Base-by-base conservation (phyloP, 2,797 vertebrate genomes). In the Petrocephalus sullivani region DNA sequence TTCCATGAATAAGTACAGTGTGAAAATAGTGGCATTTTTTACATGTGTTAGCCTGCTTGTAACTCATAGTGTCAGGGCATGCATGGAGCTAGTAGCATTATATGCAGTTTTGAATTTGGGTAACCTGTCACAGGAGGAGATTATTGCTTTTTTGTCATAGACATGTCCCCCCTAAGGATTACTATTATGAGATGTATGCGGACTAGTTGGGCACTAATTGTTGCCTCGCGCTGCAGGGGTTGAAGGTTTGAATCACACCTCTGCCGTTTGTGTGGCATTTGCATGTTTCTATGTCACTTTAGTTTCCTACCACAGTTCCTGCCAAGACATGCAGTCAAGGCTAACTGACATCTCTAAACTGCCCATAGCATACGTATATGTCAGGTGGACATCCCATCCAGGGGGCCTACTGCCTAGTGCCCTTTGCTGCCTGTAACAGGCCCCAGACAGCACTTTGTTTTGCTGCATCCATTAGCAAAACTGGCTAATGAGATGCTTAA, bases 391-490 rank as follows among this genome's bases (percentile, higher is more conserved):
- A 49, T 81, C 37, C 41, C 75, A 41, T 49, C 41, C 19, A 49
- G 75, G 41, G 19, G 46, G 75, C 10, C 75, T n/a, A 3, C 41
- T 9, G 75, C 75, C 75, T 81, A n/a, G 19, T 57, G 10, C 56
- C 56, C 56, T 57, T 8, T n/a, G 75, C 41, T 81, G 37, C 75
- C 19, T 19, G 75, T 2, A 49, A 81, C 33, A 81, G 46, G 16
- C 41, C n/a, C 16, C 75, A 49, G 16, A 49, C 75, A 46, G 41
- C 75, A 21, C 23, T 1, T 64, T 46, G 53, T 9, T 54, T 64
- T n/a, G 46, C 81, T 84, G 58, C 49, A 60, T 53, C 57, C 81
- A 88, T 83, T 41, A 88, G 81, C 57, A 88, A 85, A 85, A 49
- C 28, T 61, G 49, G 58, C 7, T 85, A 57, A 82, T 64, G 58